phyloP scores from a whole-genome alignment of 2,797 vertebrate genomes.

The Bovichtus diacanthus region DNA sequence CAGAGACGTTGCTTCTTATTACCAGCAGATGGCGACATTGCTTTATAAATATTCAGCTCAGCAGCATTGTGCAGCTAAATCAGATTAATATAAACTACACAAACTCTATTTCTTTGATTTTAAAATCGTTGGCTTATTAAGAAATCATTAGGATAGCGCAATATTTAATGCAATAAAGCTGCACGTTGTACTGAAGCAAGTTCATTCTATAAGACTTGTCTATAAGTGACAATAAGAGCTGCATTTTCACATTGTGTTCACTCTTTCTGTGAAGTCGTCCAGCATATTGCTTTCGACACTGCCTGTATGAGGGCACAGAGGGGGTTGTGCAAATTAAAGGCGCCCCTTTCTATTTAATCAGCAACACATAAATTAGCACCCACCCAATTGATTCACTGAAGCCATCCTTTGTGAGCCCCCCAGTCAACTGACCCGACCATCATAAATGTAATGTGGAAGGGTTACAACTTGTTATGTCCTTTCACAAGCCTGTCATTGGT shows the following conservation, averaged over 20 bases:
- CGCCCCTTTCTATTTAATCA: constrained; percentile 60
- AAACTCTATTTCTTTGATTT: not conserved
- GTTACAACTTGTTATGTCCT: constrained; percentile 50
- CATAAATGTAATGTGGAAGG: constrained; percentile 68
- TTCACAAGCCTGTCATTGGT: constrained; percentile 55
- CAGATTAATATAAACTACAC: not conserved
- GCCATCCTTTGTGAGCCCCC: constrained; percentile 56
- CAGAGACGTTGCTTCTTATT: not conserved
- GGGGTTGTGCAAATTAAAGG: constrained; percentile 31
- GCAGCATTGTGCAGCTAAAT: not conserved
- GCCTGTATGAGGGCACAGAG: constrained; percentile 6
- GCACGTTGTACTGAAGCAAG: not conserved
- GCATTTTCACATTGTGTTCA: not conserved
- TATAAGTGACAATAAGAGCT: not conserved
- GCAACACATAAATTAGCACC: constrained; percentile 70
- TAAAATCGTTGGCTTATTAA: not conserved
- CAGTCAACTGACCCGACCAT: constrained; percentile 62
- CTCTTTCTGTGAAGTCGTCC: not conserved
- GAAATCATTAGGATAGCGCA: not conserved
- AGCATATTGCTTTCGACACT: constrained; percentile 35
- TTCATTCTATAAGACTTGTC: not conserved
- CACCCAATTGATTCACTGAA: constrained; percentile 63
- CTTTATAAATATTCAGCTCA: not conserved
- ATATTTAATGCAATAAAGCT: not conserved
- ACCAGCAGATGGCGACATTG: constrained; percentile 56